Percentiles rank a stretch among this genome's conserved stretches.
These are phyloP conservation scores for Abramis brama DNA, from an alignment of 2,113 vertebrate species.

Conservation along the genomic window DNA sequence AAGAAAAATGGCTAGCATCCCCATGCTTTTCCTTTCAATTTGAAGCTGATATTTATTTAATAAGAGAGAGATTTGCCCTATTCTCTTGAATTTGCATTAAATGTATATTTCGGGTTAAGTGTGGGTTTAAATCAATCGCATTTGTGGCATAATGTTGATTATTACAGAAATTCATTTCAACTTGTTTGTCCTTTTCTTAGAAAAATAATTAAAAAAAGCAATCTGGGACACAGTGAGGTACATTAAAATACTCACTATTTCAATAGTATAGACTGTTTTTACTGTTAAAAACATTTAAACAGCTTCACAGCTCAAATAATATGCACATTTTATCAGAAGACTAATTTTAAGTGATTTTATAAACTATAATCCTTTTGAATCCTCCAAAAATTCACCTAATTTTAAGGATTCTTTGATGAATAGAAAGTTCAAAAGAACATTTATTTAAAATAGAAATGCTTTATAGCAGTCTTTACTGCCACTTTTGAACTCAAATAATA, in stretches of 20 bases:
- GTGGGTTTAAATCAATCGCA: neutral
- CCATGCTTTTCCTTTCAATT: conserved; percentile 26
- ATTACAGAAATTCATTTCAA: neutral
- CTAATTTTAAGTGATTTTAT: neutral
- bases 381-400: neutral
- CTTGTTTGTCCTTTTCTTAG: neutral
- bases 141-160: neutral
- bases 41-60: conserved; percentile 21
- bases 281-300: neutral
- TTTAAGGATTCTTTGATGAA: too few species aligned
- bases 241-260: neutral
- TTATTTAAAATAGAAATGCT: too few species aligned
- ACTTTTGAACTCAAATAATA: too few species aligned
- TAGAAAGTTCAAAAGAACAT: too few species aligned
- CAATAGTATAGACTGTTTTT: neutral
- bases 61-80: neutral
- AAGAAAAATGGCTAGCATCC: conserved; percentile 1
- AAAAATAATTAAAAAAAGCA: rapidly evolving
- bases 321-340: too few species aligned
- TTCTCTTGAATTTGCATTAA: neutral
- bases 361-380: neutral
- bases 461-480: too few species aligned
- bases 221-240: neutral
- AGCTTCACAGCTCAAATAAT: neutral
- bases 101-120: neutral